phyloP scores from a whole-genome alignment of 2,113 vertebrate genomes.

The Scomber colias region DNA sequence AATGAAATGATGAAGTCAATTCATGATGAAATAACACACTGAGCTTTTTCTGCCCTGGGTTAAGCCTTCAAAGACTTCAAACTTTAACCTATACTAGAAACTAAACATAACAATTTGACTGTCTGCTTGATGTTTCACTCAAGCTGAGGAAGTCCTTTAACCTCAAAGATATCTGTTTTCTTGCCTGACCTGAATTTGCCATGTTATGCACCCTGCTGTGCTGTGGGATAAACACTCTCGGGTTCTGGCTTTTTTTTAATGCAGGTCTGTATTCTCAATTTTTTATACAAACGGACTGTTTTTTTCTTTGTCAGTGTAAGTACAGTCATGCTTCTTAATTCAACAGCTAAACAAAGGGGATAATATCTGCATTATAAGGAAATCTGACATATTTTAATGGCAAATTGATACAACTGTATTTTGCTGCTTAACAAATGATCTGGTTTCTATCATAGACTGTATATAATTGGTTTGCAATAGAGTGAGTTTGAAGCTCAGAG shows the following conservation, averaged over 20 bases:
- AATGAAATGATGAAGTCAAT: no score
- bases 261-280: not conserved
- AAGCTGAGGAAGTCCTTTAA: constrained; percentile 41
- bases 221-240: constrained; percentile 29
- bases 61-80: no score
- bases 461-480: no score
- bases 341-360: no score
- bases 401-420: not conserved
- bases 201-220: constrained; percentile 35
- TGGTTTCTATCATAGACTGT: not conserved
- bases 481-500: no score
- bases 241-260: constrained; percentile 2
- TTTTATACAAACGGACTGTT: not conserved
- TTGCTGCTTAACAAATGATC: not conserved
- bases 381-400: no score
- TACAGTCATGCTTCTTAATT: not conserved
- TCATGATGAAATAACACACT: no score
- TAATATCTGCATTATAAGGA: no score
- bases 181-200: constrained; percentile 34
- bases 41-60: no score
- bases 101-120: constrained; percentile 44
- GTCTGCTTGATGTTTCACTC: constrained; percentile 45
- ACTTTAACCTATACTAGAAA: not conserved
- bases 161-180: constrained; percentile 26
- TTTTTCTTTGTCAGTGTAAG: not conserved